Base-by-base conservation (phyloP, 1,140 invertebrate genomes). In the Drosophila azteca region DNA sequence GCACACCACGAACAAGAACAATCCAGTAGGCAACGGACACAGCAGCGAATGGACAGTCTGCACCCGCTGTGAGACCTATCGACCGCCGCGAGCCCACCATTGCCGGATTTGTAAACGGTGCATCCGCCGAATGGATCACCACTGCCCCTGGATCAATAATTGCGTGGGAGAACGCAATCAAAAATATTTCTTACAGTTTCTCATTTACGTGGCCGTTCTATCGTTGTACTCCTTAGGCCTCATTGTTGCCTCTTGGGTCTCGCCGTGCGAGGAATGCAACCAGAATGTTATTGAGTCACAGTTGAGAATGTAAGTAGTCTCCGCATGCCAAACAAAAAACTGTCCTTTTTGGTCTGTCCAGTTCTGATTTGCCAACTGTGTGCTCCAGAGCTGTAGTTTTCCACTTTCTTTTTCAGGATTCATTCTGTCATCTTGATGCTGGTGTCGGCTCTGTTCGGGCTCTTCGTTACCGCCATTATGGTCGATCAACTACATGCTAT, bases 91-190 rank as follows among this genome's bases (percentile, higher is more conserved):
- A 77, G 96, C 97, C 39, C 97, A 98, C 92, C 97, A 98, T 91
- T 98, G 97, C 92, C 93, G 97, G 68, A 96, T 97, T 82, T 98
- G 97, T 91, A 94, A 96, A 85, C 93, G 96, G 61, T 98, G 97
- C 91, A 96, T 98, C 65, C 93, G 95, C 48, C 93, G 95, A 85
- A 97, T 98, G 97, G 97, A 98, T 92, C 97, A 98, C 93, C 97
- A 98, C 92, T 98, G 91, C 92, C 93, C 71, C 74, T 96, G 96
- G 96, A 97, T 98, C 41, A 98, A 98, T 90, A 98, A 98, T 92
- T 98, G 97, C 92, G 97, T 98, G 35, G 97, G 97, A 49, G 97
- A 98, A 92, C 94, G 95, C 81, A 98, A 98, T 93, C 97, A 98
- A 93, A 98, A 97, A 91, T 98, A 96, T 93, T 98, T 98, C 91